Conservation (phyloP, 2,888 invertebrate genomes). For the Drosophila suboccidentalis region DNA sequence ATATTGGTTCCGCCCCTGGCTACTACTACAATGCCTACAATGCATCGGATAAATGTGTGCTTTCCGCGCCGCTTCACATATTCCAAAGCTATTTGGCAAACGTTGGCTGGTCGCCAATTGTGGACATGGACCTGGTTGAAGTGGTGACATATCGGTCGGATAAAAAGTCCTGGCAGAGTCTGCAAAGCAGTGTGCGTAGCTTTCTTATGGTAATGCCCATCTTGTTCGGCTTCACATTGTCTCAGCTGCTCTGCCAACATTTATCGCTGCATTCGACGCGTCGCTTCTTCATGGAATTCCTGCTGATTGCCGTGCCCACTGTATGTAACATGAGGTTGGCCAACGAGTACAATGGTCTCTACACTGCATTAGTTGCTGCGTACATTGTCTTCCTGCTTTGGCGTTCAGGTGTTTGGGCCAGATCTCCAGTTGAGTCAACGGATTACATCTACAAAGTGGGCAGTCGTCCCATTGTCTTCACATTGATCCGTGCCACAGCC, state of each 20-base stretch:
- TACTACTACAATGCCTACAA: constrained; percentile 30
- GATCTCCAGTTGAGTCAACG: constrained; percentile 2
- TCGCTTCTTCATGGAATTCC: constrained; percentile 87
- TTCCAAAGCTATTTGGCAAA: constrained; percentile 40
- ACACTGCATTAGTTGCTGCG: constrained; percentile 14
- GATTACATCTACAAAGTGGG: constrained; percentile 50
- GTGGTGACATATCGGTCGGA: constrained; percentile 6
- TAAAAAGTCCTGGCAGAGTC: constrained; percentile 51
- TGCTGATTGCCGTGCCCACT: constrained; percentile 87
- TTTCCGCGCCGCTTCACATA: constrained; percentile 42
- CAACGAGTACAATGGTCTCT: constrained; percentile 75
- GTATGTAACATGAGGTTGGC: constrained; percentile 87
- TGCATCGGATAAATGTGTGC: constrained; percentile 22
- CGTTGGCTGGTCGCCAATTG: constrained; percentile 22
- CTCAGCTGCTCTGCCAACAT: constrained; percentile 48
- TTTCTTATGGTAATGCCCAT: constrained; percentile 65
- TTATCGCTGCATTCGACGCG: constrained; percentile 38
- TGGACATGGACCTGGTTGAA: constrained; percentile 10
- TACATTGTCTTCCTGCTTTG: constrained; percentile 22
- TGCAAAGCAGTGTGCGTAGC: constrained; percentile 56
- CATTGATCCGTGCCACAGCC: constrained; percentile 90
- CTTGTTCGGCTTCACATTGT: constrained; percentile 63
- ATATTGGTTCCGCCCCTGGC: background rate
- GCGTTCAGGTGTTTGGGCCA: constrained; percentile 45
- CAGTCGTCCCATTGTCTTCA: constrained; percentile 86